Base-by-base conservation (phyloP, 2,888 invertebrate species). In the Meghimatium bilineatum region DNA sequence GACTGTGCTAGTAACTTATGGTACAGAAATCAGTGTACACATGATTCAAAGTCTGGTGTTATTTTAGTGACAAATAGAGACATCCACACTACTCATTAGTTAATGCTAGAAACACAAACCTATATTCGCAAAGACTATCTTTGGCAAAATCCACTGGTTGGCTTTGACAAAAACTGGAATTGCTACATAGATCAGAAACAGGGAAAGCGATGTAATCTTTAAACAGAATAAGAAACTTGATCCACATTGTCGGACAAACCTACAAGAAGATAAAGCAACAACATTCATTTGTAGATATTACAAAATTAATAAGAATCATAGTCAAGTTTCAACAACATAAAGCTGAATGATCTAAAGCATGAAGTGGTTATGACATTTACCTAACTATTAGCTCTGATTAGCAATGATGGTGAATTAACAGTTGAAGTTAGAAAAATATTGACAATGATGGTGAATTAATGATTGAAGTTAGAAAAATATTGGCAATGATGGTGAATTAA, bases 61-160 rank as follows among this genome's bases (percentile, higher is more conserved):
- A n/a, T n/a, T n/a, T n/a, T n/a, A n/a, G n/a, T n/a, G n/a, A n/a
- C n/a, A n/a, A n/a, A n/a, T 63, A 23, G n/a, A n/a, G 23, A 63
- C 67, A 67, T 26, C 1, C 67, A 29, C 34, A 67, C 67, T 12
- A 67, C 67, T 20, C 14, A 34, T 17, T 34, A 20, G 34, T 20
- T 1, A 2, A 63, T 26, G 8, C n/a, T n/a, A 23, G 56, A 17
- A 71, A 1, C 10, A 89, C 91, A 88, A 87, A 92, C 92, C 83
- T 63, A 90, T 85, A 80, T 91, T 91, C 20, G 90, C 90, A 86
- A 92, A 92, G n/a, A 91, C 89, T 71, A 91, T 90, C 23, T 94
- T 94, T 77, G 94, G 93, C 38, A 94, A 92, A 44, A 95, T 94
- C 87, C 92, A 91, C 52, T 93, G 93, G 85, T 92, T 91, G 71